phyloP scores from a whole-genome alignment of 2,888 invertebrate genomes.

The Zelleria hepariella region DNA sequence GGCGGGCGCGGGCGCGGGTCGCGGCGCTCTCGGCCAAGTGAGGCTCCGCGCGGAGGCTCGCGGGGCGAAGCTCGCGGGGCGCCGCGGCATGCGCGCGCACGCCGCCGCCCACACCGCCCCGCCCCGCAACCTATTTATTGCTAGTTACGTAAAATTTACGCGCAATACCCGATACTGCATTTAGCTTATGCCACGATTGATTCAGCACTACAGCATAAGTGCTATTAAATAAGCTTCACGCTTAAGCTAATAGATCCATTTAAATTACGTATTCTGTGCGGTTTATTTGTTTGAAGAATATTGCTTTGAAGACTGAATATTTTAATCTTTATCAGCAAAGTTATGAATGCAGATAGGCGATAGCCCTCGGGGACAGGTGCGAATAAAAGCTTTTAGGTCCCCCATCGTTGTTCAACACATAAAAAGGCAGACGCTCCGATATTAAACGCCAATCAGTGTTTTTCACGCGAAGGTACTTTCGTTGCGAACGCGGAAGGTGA shows the following conservation, averaged over 20 bases:
- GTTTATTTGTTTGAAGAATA: not conserved
- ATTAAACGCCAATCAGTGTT: constrained; percentile 60
- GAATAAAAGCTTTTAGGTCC: constrained; percentile 9
- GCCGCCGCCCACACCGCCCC: constrained; percentile 61
- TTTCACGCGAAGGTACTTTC: constrained; percentile 41
- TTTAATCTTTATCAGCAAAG: not conserved
- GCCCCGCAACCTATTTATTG: constrained; percentile 73
- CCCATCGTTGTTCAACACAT: not conserved
- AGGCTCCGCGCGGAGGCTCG: constrained; percentile 19
- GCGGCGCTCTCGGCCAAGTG: constrained; percentile 29
- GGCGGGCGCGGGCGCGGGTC: constrained; percentile 60
- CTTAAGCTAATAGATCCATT: constrained; percentile 12
- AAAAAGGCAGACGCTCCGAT: constrained; percentile 33
- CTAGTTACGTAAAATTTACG: constrained; percentile 73
- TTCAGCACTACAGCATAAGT: constrained; percentile 22
- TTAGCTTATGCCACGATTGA: constrained; percentile 51
- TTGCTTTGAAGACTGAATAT: not conserved
- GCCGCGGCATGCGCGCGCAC: constrained; percentile 48
- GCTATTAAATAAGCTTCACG: constrained; percentile 16
- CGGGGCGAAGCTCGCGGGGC: constrained; percentile 19
- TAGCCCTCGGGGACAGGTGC: constrained; percentile 10
- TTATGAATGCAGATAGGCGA: constrained; percentile 16
- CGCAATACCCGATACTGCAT: constrained; percentile 70
- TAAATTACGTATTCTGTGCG: not conserved
- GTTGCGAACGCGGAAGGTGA: constrained; percentile 41